These are phyloP conservation scores for Cuculus canorus DNA, from an alignment of 2,797 vertebrate species.

Conservation along the genomic window DNA sequence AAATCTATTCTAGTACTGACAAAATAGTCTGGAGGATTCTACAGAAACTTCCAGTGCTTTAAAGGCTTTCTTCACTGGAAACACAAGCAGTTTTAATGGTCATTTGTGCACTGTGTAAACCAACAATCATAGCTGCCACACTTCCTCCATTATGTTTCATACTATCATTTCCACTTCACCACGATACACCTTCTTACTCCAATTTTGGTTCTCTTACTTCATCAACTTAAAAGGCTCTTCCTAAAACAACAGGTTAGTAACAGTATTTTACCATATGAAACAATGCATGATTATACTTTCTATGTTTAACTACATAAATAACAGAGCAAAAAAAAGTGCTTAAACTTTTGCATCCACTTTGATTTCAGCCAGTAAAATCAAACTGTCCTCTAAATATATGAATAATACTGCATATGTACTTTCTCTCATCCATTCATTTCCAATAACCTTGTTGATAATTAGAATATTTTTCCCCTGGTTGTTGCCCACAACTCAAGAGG, in stretches of 20 bases:
- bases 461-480: neutral
- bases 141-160: neutral
- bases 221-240: slow-evolving; percentile 36
- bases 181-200: slow-evolving; percentile 29
- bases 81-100: slow-evolving; percentile 10
- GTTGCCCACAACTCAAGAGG: neutral
- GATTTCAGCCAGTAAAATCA: slow-evolving; percentile 77
- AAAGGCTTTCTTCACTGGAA: neutral
- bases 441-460: slow-evolving; percentile 8
- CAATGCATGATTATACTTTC: slow-evolving; percentile 43
- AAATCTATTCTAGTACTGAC: neutral
- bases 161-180: neutral
- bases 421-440: slow-evolving; percentile 24
- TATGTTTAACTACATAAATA: slow-evolving; percentile 69
- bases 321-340: slow-evolving; percentile 73
- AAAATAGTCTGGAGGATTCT: neutral
- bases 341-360: slow-evolving; percentile 68
- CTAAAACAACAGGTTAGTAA: slow-evolving; percentile 43
- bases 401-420: slow-evolving; percentile 75
- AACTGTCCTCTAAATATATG: slow-evolving; percentile 59
- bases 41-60: neutral
- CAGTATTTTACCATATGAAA: slow-evolving; percentile 18
- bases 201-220: slow-evolving; percentile 29
- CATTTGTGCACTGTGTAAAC: neutral
- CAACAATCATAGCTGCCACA: slow-evolving; percentile 3